Conservation (phyloP, 2,113 vertebrate genomes). For the Nothoprocta pentlandii region DNA sequence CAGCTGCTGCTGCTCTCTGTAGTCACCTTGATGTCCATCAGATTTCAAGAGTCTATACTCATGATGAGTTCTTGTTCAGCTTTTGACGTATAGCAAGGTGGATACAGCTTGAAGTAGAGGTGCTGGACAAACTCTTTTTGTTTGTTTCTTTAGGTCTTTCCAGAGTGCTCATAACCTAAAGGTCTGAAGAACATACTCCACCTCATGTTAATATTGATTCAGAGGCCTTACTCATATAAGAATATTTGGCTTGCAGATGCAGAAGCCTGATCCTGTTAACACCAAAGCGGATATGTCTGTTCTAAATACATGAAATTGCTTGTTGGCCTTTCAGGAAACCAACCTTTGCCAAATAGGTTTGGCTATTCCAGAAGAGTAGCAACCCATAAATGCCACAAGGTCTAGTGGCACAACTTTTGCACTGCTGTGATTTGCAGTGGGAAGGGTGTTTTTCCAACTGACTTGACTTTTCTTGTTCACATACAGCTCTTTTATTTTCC, state of each 20-base stretch:
- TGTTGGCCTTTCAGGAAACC: conserved; percentile 65
- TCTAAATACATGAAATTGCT: background rate
- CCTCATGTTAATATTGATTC: background rate
- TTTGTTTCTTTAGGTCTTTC: background rate
- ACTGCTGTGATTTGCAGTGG: conserved; percentile 10
- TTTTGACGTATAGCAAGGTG: background rate
- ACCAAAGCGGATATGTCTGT: background rate
- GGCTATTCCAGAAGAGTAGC: background rate
- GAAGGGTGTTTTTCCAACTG: background rate
- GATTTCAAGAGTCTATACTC: background rate
- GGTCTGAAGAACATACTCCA: background rate
- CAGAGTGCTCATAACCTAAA: background rate
- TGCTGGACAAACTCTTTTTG: background rate
- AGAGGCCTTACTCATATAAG: background rate
- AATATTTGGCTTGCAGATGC: background rate
- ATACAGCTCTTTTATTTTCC: background rate
- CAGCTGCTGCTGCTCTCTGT: background rate
- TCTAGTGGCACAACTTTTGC: background rate
- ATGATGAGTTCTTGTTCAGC: background rate
- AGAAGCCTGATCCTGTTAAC: background rate
- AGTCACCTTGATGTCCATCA: background rate
- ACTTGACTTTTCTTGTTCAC: background rate
- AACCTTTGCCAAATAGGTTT: conserved; percentile 35
- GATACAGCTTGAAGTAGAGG: background rate
- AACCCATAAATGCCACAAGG: background rate